Base-by-base conservation (phyloP, 2,113 vertebrate genomes). In the Myotis davidii region DNA sequence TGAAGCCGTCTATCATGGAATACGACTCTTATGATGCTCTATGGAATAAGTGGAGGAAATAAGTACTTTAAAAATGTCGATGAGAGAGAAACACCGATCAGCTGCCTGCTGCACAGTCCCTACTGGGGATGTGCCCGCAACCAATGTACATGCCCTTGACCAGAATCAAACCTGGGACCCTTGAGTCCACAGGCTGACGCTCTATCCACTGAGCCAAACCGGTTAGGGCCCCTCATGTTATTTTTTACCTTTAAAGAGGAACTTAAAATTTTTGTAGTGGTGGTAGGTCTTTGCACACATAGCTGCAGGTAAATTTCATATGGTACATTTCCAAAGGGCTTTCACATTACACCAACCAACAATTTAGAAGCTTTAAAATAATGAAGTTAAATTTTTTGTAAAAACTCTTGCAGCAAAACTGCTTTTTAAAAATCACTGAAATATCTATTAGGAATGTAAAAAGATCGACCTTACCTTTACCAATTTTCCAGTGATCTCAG, bases 401-500 rank as follows among this genome's bases (percentile, higher is more conserved):
- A 34, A 59, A 86, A 86, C n/a, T 39, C 84, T 56, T 69, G 0
- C 2, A n/a, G 65, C 12, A 82, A 85, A 90, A 79, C 10, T 87
- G 90, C 48, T 89, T 84, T 91, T 18, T 67, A 4, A 83, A 50
- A 86, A 27, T 59, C 50, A 34, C 20, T 69, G 27, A 34, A 90
- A 1, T 34, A 72, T 52, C 45, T 56, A 9, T 34, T 79, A 93
- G 8, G 13, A 72, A 91, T 48, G 39, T 48, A 91, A 56, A 78
- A 1, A 50, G 48, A 84, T 3, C 13, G 3, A 78, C 72, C 98
- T 98, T 98, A 99, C 99, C 99, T 99, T 99, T 96, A 99, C 99
- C 98, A 99, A 98, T 95, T 99, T 99, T 87, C 99, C 99, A 98
- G 97, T 99, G 95, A 99, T 98, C 97, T 99, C 99, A 21, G 99